Conservation (phyloP, 2,113 vertebrate genomes). For the Dipodomys spectabilis region DNA sequence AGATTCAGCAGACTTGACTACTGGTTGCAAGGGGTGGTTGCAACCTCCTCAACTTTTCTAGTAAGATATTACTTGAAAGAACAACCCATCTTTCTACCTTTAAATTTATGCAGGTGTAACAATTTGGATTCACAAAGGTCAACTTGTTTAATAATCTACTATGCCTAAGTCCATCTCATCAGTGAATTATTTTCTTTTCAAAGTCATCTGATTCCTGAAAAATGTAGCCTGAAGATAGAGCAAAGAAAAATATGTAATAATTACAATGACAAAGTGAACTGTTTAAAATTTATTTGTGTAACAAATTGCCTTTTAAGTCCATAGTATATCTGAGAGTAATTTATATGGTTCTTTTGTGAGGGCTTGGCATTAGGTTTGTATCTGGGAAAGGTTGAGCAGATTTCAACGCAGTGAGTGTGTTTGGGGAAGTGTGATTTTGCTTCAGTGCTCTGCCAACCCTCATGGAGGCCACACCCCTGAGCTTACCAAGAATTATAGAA, state of each 20-base stretch:
- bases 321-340: background rate
- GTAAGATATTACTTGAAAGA: slow-evolving; percentile 34
- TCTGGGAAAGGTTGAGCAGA: slow-evolving; percentile 41
- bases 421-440: slow-evolving; percentile 80
- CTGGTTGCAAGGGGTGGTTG: background rate
- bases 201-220: slow-evolving; percentile 44
- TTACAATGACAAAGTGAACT: background rate
- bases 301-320: background rate
- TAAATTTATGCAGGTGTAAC: background rate
- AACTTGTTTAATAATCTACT: slow-evolving; percentile 6
- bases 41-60: background rate
- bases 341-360: background rate
- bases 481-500: slow-evolving; percentile 81
- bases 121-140: slow-evolving; percentile 5
- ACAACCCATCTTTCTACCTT: background rate
- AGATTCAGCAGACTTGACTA: background rate
- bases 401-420: slow-evolving; percentile 27
- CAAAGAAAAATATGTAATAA: background rate
- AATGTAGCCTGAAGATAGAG: background rate
- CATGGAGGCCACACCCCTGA: slow-evolving; percentile 74
- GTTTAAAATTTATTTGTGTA: background rate
- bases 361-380: background rate
- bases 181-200: slow-evolving; percentile 48
- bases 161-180: background rate
- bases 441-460: slow-evolving; percentile 66